phyloP scores from a whole-genome alignment of 2,797 vertebrate species.

The Acipenser transmontanus region DNA sequence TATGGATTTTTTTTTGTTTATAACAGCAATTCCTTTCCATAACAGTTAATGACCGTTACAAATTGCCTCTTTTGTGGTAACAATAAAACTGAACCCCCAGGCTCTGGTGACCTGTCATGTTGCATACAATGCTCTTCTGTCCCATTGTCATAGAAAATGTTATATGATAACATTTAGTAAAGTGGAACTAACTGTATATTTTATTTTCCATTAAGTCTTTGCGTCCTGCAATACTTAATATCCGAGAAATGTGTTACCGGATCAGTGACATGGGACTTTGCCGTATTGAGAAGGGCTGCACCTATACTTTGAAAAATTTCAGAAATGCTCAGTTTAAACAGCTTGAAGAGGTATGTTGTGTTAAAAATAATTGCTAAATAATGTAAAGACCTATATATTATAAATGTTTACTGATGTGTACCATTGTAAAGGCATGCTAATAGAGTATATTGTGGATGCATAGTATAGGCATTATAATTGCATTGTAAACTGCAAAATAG shows the following conservation, averaged over 20 bases:
- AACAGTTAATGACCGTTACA: too few species aligned
- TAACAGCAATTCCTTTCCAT: background rate
- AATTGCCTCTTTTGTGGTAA: too few species aligned
- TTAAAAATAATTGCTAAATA: background rate
- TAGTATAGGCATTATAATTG: too few species aligned
- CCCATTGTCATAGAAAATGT: too few species aligned
- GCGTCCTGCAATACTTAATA: constrained; percentile 64
- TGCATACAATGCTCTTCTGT: too few species aligned
- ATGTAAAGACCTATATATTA: too few species aligned
- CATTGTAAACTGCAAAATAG: too few species aligned
- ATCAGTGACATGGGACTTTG: constrained; percentile 61
- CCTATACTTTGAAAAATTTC: constrained; percentile 68
- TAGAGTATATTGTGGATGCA: too few species aligned
- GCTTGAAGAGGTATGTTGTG: constrained; percentile 53
- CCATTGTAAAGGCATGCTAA: background rate
- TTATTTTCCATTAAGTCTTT: constrained; percentile 50
- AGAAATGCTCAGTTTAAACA: constrained; percentile 48
- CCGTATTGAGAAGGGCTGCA: constrained; percentile 55
- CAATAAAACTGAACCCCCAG: too few species aligned
- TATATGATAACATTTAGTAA: too few species aligned
- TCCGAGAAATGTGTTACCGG: constrained; percentile 70
- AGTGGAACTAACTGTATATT: constrained; percentile 5
- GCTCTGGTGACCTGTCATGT: too few species aligned
- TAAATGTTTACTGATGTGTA: too few species aligned
- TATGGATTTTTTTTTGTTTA: background rate